Evolutionary conservation across 2,797 vertebrate genomes (phyloP).

Genomic region (Pseudopleuronectes americanus): DNA sequence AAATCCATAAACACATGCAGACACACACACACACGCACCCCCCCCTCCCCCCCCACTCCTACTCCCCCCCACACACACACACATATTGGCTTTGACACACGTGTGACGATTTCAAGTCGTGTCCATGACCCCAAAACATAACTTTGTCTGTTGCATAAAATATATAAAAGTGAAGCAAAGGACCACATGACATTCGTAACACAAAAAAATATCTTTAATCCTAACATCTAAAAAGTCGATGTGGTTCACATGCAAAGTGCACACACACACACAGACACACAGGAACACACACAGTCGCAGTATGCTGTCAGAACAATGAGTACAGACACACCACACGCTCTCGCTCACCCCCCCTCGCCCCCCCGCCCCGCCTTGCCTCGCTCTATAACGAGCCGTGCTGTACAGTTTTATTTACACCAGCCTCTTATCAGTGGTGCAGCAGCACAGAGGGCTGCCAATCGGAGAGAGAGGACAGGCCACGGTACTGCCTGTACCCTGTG

Average conservation of each 20-base stretch:
- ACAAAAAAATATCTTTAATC: constrained; percentile 6
- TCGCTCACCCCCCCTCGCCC: constrained; percentile 20
- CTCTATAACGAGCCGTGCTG: constrained; percentile 86
- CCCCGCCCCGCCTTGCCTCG: not conserved
- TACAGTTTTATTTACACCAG: constrained; percentile 99
- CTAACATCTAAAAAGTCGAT: constrained; percentile 23
- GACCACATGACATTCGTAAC: constrained; percentile 15
- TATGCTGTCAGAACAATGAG: constrained; percentile 95
- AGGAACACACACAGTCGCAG: constrained; percentile 83
- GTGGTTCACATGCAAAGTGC: constrained; percentile 49
- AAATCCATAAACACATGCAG: constrained; percentile 88
- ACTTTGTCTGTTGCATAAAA: constrained; percentile 18
- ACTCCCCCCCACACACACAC: not conserved
- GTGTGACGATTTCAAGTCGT: constrained; percentile 22
- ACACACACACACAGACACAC: constrained; percentile 31
- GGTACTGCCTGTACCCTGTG: constrained; percentile 92
- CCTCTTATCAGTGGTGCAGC: constrained; percentile 96
- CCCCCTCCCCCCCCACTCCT: not conserved
- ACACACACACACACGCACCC: constrained; percentile 5
- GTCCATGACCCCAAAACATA: too few species aligned
- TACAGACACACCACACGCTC: constrained; percentile 90
- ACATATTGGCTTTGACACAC: constrained; percentile 1
- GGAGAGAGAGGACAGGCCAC: constrained; percentile 90
- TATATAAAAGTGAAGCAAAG: constrained; percentile 8
- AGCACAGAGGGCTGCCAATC: constrained; percentile 91